Percentiles rank a stretch among this genome's conserved stretches.
phyloP scores from a whole-genome alignment of 2,888 invertebrate genomes.

The Philonicus albiceps region DNA sequence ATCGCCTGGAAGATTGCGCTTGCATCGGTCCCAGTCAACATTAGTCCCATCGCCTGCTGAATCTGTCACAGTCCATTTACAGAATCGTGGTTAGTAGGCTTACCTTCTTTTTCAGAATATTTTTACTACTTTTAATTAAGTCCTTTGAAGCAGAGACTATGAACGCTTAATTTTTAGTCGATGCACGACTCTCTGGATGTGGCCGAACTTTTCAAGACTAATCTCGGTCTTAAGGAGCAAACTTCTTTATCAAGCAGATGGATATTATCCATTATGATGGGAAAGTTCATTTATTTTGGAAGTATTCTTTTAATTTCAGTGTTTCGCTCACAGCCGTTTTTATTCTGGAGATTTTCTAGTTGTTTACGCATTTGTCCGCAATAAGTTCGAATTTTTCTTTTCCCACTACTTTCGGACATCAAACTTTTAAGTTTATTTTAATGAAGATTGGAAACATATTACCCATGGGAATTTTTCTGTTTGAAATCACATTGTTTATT shows the following conservation, averaged over 20 bases:
- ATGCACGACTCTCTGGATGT: background rate
- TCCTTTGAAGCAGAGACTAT: background rate
- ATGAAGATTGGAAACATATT: background rate
- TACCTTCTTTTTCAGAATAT: background rate
- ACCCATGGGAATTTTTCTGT: background rate
- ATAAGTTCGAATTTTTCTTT: background rate
- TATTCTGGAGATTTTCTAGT: background rate
- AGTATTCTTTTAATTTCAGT: background rate
- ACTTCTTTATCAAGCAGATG: background rate
- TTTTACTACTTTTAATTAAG: background rate
- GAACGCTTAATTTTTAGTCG: background rate
- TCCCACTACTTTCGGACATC: background rate
- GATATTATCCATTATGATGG: background rate
- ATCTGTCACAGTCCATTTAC: background rate
- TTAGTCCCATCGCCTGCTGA: background rate
- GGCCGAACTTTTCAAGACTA: background rate
- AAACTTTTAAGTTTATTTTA: background rate
- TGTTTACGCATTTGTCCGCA: background rate
- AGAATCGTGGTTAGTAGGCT: conserved; percentile 39
- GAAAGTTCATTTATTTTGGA: background rate
- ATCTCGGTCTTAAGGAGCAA: background rate
- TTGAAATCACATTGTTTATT: background rate
- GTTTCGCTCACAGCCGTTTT: background rate
- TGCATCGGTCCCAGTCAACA: conserved; percentile 28
- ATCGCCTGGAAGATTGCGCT: conserved; percentile 6